These are phyloP conservation scores for Isichthys henryi DNA, from an alignment of 2,113 vertebrate species.

Conservation along the genomic window DNA sequence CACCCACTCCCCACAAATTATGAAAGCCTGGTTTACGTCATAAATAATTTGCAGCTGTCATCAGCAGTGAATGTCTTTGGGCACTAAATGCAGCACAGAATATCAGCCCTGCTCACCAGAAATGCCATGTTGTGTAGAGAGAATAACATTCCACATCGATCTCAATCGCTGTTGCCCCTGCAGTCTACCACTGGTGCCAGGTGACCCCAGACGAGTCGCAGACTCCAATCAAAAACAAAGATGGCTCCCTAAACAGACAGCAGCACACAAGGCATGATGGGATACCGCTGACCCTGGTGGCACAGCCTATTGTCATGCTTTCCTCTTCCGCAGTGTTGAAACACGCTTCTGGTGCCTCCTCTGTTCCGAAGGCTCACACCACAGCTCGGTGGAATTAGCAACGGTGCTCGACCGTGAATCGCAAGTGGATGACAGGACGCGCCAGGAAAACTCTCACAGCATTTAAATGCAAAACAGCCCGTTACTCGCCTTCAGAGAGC, in stretches of 20 bases:
- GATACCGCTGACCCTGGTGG: neutral
- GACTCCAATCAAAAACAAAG: neutral
- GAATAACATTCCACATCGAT: slow-evolving; percentile 40
- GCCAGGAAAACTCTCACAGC: neutral
- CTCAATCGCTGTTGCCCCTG: neutral
- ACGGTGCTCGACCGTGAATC: neutral
- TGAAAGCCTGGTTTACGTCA: neutral
- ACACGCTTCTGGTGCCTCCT: neutral
- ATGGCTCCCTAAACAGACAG: neutral
- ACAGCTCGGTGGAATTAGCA: neutral
- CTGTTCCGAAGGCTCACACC: neutral
- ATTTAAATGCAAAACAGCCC: neutral
- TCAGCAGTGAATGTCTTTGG: neutral
- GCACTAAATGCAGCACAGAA: neutral
- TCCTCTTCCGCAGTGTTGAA: neutral
- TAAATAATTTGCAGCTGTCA: neutral
- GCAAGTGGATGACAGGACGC: neutral
- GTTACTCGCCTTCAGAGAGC: neutral
- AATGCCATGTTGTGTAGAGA: slow-evolving; percentile 30
- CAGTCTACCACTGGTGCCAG: neutral
- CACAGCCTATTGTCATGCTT: neutral
- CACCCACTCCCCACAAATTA: slow-evolving; percentile 15
- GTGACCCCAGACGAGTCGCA: neutral
- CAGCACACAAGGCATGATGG: neutral
- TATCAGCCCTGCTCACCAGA: slow-evolving; percentile 27